Evolutionary conservation across 2,797 vertebrate species (phyloP).

Genomic region (Malacoraja senta): DNA sequence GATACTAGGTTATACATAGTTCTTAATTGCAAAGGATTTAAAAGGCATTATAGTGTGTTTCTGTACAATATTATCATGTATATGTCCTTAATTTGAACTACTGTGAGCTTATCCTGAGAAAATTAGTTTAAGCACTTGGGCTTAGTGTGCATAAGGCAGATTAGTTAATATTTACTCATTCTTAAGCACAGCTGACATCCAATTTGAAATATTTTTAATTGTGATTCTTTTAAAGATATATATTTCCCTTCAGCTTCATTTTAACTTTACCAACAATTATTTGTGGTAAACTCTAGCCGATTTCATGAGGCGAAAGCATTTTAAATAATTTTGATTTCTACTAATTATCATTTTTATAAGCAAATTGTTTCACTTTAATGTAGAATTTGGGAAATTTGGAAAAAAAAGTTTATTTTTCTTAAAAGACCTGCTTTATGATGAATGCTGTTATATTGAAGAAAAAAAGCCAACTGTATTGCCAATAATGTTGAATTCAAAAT

Average conservation of each 20-base stretch:
- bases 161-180: slow-evolving; percentile 31
- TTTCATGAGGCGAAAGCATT: neutral
- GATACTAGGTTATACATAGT: slow-evolving; percentile 37
- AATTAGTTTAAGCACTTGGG: neutral
- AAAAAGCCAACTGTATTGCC: slow-evolving; percentile 18
- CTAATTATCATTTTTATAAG: slow-evolving; percentile 32
- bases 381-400: slow-evolving; percentile 32
- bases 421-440: slow-evolving; percentile 22
- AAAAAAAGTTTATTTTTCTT: slow-evolving; percentile 28
- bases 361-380: slow-evolving; percentile 31
- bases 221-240: neutral
- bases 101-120: slow-evolving; percentile 31
- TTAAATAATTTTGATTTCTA: slow-evolving; percentile 12
- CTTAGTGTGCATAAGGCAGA: slow-evolving; percentile 29
- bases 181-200: neutral
- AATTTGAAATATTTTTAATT: slow-evolving; percentile 35
- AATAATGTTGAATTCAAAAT: slow-evolving; percentile 29
- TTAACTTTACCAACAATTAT: neutral
- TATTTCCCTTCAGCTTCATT: neutral
- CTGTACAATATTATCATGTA: slow-evolving; percentile 29
- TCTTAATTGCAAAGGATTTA: slow-evolving; percentile 34
- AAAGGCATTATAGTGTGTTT: slow-evolving; percentile 35
- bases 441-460: slow-evolving; percentile 11
- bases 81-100: slow-evolving; percentile 33
- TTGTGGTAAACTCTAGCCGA: neutral